Conservation (phyloP, 2,797 vertebrate genomes). For the Lutjanus campechanus region DNA sequence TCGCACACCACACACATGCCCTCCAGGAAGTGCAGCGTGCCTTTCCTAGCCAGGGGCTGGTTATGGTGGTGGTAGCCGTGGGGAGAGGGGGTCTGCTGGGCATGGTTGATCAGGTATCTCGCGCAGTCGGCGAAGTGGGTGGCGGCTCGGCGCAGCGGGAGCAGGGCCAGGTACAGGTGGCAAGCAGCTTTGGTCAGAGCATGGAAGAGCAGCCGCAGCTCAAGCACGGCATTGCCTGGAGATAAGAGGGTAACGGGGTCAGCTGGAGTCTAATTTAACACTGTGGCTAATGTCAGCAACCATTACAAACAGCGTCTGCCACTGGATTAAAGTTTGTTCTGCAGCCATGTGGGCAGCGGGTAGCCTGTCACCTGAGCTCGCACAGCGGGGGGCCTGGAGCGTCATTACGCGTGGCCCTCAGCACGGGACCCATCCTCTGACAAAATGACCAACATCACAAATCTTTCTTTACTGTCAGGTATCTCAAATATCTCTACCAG, state of each 20-base stretch:
- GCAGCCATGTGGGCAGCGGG: conserved; percentile 12
- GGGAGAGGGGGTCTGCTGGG: conserved; percentile 51
- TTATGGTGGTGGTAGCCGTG: conserved; percentile 45
- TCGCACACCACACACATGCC: conserved; percentile 77
- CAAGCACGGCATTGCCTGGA: conserved; percentile 81
- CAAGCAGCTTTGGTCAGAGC: conserved; percentile 79
- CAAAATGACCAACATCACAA: not conserved
- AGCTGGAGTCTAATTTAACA: conserved; percentile 75
- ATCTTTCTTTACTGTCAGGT: not conserved
- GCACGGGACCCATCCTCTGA: not conserved
- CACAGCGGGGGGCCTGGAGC: conserved; percentile 8
- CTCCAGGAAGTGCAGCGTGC: conserved; percentile 78
- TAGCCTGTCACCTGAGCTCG: conserved; percentile 21
- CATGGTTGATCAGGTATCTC: conserved; percentile 54
- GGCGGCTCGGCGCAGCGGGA: conserved; percentile 76
- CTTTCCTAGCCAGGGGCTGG: conserved; percentile 59
- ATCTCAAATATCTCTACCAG: too few relatives aligned
- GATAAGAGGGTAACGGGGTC: conserved; percentile 73
- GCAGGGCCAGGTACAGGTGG: conserved; percentile 83
- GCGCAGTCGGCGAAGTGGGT: conserved; percentile 72
- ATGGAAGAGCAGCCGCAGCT: conserved; percentile 83
- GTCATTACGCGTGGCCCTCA: not conserved
- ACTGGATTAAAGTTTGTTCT: conserved; percentile 69
- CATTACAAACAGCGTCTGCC: conserved; percentile 72
- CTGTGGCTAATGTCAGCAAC: conserved; percentile 74